Evolutionary conservation across 1,140 invertebrate genomes (phyloP), one percentile per base, ranked within the genome.

Genomic region (Hylaeus volcanicus): DNA sequence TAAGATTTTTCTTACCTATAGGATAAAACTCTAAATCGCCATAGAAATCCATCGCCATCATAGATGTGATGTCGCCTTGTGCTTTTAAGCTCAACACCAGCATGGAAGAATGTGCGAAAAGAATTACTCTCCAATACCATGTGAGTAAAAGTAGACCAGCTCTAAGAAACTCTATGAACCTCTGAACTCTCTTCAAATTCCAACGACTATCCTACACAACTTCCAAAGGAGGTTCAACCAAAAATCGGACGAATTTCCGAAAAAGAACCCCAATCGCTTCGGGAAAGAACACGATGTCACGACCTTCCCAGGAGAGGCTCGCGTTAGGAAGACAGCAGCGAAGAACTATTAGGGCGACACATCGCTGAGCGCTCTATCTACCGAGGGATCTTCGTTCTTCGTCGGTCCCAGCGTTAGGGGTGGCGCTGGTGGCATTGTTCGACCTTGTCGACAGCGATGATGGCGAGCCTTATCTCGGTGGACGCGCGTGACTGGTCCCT

Each of bases 401-500:
- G 55, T 55, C 43, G 60, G 66, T 56, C 58, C 63, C 11, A 45
- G 64, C 15, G 74, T 68, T 63, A n/a, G 69, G 26, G 55, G 55
- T 64, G 74, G 53, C 55, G 79, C 61, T 51, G 14, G 71, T 48
- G 68, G 84, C 75, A 86, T 88, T 88, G 87, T 88, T 88, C 87
- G 85, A 80, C 78, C 81, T 86, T 83, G 87, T 84, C 77, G 79
- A 71, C 79, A 79, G 51, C 61, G 79, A 86, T 80, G 81, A 86
- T 74, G 69, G 74, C 79, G 79, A 84, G 79, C 53, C 88, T 89
- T 89, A 89, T 89, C 88, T 89, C 75, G 45, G 80, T 80, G 82
- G 84, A 82, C 88, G 88, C 84, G 82, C 88, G 88, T 88, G 88
- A 89, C 88, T 89, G 82, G 74, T 73, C 78, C 55, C 66, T 77